A percentile compares a stretch with the other conserved stretches of the same genome.
Conservation (phyloP, 2,888 invertebrate species). For the Agrilus mali region DNA sequence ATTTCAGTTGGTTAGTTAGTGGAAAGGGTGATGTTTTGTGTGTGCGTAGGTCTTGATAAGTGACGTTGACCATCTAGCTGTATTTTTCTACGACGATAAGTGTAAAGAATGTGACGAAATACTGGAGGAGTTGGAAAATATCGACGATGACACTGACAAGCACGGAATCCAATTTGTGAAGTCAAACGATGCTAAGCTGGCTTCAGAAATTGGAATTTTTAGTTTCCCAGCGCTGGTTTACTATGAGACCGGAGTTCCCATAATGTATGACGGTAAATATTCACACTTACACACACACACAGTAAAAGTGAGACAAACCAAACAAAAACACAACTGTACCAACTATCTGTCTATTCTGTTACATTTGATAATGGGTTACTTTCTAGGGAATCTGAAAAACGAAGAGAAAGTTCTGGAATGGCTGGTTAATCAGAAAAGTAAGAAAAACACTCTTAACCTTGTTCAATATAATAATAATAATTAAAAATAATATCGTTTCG, state of each 20-base stretch:
- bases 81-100: constrained; percentile 81
- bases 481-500: too few species aligned
- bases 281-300: background rate
- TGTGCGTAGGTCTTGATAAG: constrained; percentile 61
- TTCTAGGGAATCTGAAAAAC: constrained; percentile 87
- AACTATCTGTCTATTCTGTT: background rate
- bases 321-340: constrained; percentile 2
- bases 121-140: constrained; percentile 79
- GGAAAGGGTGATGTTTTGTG: constrained; percentile 1
- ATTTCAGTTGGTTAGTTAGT: background rate
- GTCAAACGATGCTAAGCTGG: constrained; percentile 78
- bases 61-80: constrained; percentile 83
- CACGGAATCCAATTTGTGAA: constrained; percentile 90
- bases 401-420: constrained; percentile 92
- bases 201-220: constrained; percentile 84
- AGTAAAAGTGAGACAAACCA: constrained; percentile 10
- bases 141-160: constrained; percentile 85
- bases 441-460: constrained; percentile 38
- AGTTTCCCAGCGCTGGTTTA: constrained; percentile 86
- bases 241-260: constrained; percentile 86
- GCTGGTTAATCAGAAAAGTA: constrained; percentile 94
- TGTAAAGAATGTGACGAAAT: constrained; percentile 76
- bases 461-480: too few species aligned
- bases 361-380: constrained; percentile 21
- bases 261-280: constrained; percentile 78